Evolutionary conservation across 1,140 invertebrate genomes (phyloP), one percentile per base, ranked within the genome.

Genomic region (Eriosoma lanigerum): DNA sequence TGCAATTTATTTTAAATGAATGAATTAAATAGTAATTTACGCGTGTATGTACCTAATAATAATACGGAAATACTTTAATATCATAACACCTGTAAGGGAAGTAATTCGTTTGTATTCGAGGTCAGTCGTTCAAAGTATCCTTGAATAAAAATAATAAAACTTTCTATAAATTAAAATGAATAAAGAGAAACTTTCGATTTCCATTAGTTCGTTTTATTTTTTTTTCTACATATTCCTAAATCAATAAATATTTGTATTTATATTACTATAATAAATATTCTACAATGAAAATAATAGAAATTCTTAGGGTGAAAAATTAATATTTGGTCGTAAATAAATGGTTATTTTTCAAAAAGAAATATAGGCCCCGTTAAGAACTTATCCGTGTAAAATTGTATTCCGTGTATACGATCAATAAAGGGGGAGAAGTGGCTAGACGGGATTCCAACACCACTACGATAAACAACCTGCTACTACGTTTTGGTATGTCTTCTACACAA

Each of bases 341-440:
- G 38, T 3, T 0, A 0, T 13, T 38, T 68, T 48, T 48, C 13
- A 26, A 24, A 48, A 64, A 17, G 21, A 44, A 44, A 64, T 38
- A 48, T 46, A 68, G 12, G n/a, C 12, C 10, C 44, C n/a, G 24
- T 26, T 38, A 38, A 38, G 32, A 38, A 38, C 17, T n/a, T 8
- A 8, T 72, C n/a, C 5, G 17, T 21, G 15, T 3, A 24, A 68
- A 21, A 12, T 19, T 52, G 17, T 44, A 15, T 72, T 29, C 48
- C 48, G 21, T 32, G 32, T 3, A 64, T 38, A 64, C 38, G 46
- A 46, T 3, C 5, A 15, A 26, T 38, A 29, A 29, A 44, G 50
- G 52, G 52, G 56, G 56, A 60, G 24, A 78, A 78, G 75, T 78
- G 44, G 56, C 75, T n/a, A 78, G 56, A 78, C 75, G 75, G 54